Conservation (phyloP, 2,797 vertebrate species). For the Enteromius fasciolatus region DNA sequence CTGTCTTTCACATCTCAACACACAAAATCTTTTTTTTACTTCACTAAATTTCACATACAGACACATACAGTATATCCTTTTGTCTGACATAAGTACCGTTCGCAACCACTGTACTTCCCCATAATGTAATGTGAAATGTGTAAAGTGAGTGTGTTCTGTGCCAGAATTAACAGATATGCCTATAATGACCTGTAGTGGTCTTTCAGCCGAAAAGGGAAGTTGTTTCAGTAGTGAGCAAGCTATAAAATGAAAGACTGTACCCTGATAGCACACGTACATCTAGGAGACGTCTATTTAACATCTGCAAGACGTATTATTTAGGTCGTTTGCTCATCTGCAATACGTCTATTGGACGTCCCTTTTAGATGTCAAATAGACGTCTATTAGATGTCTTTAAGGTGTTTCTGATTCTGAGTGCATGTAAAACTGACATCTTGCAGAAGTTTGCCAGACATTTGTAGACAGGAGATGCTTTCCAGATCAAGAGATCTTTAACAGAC, state of each 20-base stretch:
- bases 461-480: too few species aligned
- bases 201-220: not conserved
- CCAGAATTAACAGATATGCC: not conserved
- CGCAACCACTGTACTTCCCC: not conserved
- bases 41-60: not conserved
- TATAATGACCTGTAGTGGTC: not conserved
- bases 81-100: not conserved
- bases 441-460: too few species aligned
- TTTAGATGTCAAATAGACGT: too few species aligned
- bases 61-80: not conserved
- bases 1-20: conserved; percentile 3
- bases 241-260: not conserved
- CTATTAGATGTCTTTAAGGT: too few species aligned
- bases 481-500: too few species aligned
- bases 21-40: not conserved
- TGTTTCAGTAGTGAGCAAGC: not conserved
- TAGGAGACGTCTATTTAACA: too few species aligned
- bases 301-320: too few species aligned
- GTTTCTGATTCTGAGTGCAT: too few species aligned
- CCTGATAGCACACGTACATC: too few species aligned
- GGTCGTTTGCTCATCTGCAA: too few species aligned
- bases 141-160: not conserved
- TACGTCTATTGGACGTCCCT: too few species aligned
- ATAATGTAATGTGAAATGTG: not conserved
- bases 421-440: too few species aligned